Evolutionary conservation across 1,140 invertebrate species (phyloP), one percentile per base, ranked within the genome.

Genomic region (Melipona quadrifasciata): DNA sequence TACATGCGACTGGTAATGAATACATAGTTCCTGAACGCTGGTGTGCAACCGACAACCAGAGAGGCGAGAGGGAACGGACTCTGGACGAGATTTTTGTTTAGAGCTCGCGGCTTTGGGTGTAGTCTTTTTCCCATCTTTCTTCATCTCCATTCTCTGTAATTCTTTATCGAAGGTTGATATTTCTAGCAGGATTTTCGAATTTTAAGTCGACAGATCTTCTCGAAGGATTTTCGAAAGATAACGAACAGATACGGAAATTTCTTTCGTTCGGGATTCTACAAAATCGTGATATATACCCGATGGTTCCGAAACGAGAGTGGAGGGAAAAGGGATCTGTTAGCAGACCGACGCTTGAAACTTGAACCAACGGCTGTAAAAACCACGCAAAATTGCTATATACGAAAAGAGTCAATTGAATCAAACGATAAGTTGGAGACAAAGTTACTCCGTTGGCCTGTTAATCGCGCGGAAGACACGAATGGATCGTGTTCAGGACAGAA

Each of bases 321-420:
- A 67, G 61, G 65, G 65, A 86, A 39, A 70, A 67, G 80, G 87
- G 71, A 51, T 31, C 86, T 93, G 92, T 93, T 91, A 90, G 88
- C 85, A 91, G 93, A 94, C 93, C n/a, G n/a, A n/a, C n/a, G n/a
- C n/a, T n/a, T n/a, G 93, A 88, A 24, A 58, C 0, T 0, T 21
- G 1, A n/a, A 24, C 0, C 57, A 47, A 47, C 39, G 39, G 8
- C 6, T 47, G 0, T n/a, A n/a, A 61, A n/a, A 61, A 12, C 21
- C 34, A 39, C 2, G 39, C 39, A 47, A 47, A 47, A 47, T 47
- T 47, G 8, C 8, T 47, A 47, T 8, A 47, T 10, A 8, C 8
- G 39, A 47, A 8, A 10, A 71, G 47, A 6, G 24, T 27, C 6
- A 0, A 47, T 47, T n/a, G 16, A 6, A 27, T 27, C 1, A 14